phyloP scores from a whole-genome alignment of 2,113 vertebrate genomes.

The Centrocercus urophasianus region DNA sequence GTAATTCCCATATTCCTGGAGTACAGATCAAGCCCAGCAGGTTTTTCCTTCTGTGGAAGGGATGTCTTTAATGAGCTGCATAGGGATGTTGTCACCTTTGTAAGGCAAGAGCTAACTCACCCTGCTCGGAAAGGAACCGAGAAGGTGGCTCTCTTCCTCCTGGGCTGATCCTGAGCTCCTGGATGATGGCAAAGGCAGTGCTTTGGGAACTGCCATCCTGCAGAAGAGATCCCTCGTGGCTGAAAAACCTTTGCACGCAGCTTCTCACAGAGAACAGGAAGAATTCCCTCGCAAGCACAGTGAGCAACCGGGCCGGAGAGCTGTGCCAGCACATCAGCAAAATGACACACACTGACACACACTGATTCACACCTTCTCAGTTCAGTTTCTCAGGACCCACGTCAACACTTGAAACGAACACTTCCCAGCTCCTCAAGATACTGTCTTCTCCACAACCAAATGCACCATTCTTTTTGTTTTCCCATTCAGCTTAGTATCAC shows the following conservation, averaged over 20 bases:
- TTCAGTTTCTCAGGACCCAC: neutral
- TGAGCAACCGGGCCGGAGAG: neutral
- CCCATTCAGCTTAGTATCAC: neutral
- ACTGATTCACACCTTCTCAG: neutral
- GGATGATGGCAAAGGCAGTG: neutral
- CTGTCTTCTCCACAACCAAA: neutral
- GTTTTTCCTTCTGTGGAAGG: neutral
- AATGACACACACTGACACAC: neutral
- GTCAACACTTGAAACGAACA: neutral
- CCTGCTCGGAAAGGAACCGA: neutral
- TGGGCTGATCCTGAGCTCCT: neutral
- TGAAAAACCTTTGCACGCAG: neutral
- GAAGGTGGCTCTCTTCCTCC: neutral
- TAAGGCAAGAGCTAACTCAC: neutral
- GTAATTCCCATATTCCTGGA: neutral
- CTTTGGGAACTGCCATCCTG: neutral
- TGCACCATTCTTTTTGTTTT: neutral
- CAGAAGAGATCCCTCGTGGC: neutral
- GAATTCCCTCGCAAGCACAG: neutral
- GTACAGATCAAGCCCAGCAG: neutral
- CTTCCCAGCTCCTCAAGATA: neutral
- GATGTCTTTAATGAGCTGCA: neutral
- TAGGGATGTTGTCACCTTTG: neutral
- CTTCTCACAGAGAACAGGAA: neutral
- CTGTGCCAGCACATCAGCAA: neutral